Base-by-base conservation (phyloP, 2,888 invertebrate genomes). In the Chymomyza caudatula region DNA sequence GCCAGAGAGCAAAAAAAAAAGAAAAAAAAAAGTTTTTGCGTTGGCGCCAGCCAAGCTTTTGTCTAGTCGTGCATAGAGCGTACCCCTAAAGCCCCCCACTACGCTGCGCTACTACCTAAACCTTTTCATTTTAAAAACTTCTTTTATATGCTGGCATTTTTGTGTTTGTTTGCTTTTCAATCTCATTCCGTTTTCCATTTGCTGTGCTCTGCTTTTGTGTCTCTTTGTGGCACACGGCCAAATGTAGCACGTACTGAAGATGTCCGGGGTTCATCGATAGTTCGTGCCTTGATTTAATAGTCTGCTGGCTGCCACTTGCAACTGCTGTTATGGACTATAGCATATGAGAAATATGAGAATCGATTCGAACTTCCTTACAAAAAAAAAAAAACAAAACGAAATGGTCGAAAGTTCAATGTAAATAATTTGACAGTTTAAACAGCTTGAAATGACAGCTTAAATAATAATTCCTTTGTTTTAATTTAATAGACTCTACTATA, bases 281-380 rank as follows among this genome's bases (percentile, higher is more conserved):
- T 84, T 80, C 86, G 86, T 80, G 80, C 71, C 75, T 83, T 86
- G 80, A 80, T 80, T 80, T 84, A 80, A 84, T 84, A 70, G 86
- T 86, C 80, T 86, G 65, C 65, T 19, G 54, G 69, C 75, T 85
- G 80, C 71, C 84, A 86, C 77, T 64, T 75, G 71, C 75, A 77
- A 69, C 69, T 80, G 85, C 68, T 53, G 15, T 60, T 55, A 55
- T 29, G 29, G 3, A 29, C 29, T 8, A 29, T 29, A 8, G 29
- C 49, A 49, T 51, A 20, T 51, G 51, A 51, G 20, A 51, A 19
- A 13, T 17, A 51, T 47, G 19, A 47, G 47, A 37, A 37, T 4
- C 11, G 29, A 37, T 37, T 37, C n/a, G 29, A 37, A 37, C 29
- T 37, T 25, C 25, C 25, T 3, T 6, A 25, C 23, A 23, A 29